These are phyloP conservation scores for Pseudolaguvia tuberculata DNA, from an alignment of 2,113 vertebrate species.

Conservation along the genomic window DNA sequence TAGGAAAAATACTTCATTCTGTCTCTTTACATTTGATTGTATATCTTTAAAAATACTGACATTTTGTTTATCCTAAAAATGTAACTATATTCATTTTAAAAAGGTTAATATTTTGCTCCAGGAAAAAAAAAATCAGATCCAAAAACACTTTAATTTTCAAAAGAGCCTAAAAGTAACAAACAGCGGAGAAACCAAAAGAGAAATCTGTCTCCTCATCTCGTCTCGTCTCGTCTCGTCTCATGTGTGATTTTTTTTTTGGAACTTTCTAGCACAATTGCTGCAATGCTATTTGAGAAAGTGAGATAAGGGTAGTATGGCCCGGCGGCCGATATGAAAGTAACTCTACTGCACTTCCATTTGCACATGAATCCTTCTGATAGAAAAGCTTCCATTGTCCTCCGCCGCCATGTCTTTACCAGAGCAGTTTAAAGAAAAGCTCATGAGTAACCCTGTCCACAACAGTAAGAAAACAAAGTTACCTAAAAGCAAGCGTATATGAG, in stretches of 20 bases:
- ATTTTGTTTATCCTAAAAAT: no score
- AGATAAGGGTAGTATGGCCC: conserved; percentile 46
- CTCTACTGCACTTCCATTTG: conserved; percentile 44
- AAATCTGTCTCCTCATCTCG: not conserved
- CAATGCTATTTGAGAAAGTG: conserved; percentile 34
- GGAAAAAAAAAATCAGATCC: not conserved
- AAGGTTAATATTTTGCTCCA: no score
- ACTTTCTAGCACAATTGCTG: conserved; percentile 31
- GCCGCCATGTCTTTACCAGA: conserved; percentile 39
- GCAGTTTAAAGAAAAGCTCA: conserved; percentile 24
- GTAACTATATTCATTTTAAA: no score
- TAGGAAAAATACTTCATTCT: no score
- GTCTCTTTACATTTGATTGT: no score
- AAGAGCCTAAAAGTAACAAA: not conserved
- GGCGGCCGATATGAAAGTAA: conserved; percentile 43
- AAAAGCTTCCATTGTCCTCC: conserved; percentile 53
- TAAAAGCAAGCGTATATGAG: not conserved
- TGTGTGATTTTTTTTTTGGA: conserved; percentile 28
- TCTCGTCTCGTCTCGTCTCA: not conserved
- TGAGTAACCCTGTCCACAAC: conserved; percentile 18
- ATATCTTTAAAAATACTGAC: no score
- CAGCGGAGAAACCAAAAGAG: not conserved
- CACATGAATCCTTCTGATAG: conserved; percentile 47
- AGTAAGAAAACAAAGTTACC: conserved; percentile 2
- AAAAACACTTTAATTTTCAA: not conserved